phyloP scores from a whole-genome alignment of 2,888 invertebrate genomes.

The Branchipolynoe longqiensis region DNA sequence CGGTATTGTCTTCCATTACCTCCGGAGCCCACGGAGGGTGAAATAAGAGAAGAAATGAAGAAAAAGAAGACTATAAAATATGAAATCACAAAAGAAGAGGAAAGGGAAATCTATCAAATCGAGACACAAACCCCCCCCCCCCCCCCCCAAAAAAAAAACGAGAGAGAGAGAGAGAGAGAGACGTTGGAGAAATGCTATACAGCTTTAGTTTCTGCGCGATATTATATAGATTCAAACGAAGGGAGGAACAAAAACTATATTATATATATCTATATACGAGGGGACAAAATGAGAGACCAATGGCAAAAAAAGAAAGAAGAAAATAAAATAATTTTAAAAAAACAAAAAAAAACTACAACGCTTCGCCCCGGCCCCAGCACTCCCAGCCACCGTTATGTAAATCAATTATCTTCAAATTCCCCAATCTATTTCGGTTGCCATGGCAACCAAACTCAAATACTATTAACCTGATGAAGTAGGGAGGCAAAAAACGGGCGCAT shows the following conservation, averaged over 20 bases:
- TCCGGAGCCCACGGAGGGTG: too few relatives aligned
- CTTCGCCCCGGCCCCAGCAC: background rate
- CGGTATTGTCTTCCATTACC: constrained; percentile 47
- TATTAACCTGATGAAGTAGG: constrained; percentile 57
- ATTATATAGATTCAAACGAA: constrained; percentile 49
- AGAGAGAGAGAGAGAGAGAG: too few relatives aligned
- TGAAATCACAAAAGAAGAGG: too few relatives aligned
- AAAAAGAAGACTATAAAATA: too few relatives aligned
- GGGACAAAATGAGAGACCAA: too few relatives aligned
- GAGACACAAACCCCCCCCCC: too few relatives aligned
- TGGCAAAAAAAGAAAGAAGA: too few relatives aligned
- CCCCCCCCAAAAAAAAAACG: background rate
- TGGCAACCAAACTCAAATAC: constrained; percentile 58
- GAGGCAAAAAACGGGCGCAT: constrained; percentile 22
- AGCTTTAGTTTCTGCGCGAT: constrained; percentile 41
- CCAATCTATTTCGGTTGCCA: constrained; percentile 57
- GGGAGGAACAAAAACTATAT: constrained; percentile 39
- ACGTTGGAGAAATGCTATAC: constrained; percentile 46
- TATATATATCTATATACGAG: too few relatives aligned
- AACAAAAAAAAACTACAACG: background rate
- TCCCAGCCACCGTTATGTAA: constrained; percentile 51
- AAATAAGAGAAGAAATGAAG: too few relatives aligned
- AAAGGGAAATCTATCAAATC: too few relatives aligned
- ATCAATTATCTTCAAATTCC: constrained; percentile 58
- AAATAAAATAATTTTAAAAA: background rate